A percentile compares a stretch with the other conserved stretches of the same genome.
phyloP scores from a whole-genome alignment of 2,113 vertebrate species.

The Turdus rufiventris region DNA sequence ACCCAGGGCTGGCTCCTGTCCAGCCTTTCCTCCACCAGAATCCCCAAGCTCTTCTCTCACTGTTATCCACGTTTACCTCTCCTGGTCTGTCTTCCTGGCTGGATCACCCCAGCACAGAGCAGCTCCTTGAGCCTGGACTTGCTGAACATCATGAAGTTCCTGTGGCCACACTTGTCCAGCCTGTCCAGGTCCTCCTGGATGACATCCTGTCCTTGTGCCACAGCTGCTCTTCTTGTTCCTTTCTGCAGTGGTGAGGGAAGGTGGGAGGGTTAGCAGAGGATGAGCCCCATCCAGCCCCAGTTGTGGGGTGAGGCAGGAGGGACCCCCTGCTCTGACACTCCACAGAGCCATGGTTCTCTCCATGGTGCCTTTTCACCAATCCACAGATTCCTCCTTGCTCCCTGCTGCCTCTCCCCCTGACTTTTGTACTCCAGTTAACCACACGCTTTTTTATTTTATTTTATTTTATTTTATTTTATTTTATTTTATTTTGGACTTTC shows the following conservation, averaged over 20 bases:
- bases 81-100: not conserved
- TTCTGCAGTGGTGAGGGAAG: not conserved
- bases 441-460: not conserved
- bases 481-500: not conserved
- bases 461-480: not conserved
- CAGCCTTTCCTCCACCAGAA: not conserved
- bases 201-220: not conserved
- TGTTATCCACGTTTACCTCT: not conserved
- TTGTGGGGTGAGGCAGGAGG: not conserved
- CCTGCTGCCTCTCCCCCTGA: not conserved
- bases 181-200: not conserved
- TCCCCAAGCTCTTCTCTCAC: not conserved
- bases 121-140: not conserved
- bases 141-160: not conserved
- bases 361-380: not conserved
- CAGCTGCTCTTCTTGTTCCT: too few relatives aligned
- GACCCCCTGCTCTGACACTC: not conserved
- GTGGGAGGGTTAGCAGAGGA: not conserved
- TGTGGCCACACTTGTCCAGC: too few relatives aligned
- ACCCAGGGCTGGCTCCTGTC: not conserved
- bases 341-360: not conserved
- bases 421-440: not conserved
- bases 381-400: not conserved
- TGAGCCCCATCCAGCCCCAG: not conserved
- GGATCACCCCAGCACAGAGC: accelerated